Evolutionary conservation across 1,140 invertebrate species (phyloP), one percentile per base, ranked within the genome.

Genomic region (Rhagoletis pomonella): DNA sequence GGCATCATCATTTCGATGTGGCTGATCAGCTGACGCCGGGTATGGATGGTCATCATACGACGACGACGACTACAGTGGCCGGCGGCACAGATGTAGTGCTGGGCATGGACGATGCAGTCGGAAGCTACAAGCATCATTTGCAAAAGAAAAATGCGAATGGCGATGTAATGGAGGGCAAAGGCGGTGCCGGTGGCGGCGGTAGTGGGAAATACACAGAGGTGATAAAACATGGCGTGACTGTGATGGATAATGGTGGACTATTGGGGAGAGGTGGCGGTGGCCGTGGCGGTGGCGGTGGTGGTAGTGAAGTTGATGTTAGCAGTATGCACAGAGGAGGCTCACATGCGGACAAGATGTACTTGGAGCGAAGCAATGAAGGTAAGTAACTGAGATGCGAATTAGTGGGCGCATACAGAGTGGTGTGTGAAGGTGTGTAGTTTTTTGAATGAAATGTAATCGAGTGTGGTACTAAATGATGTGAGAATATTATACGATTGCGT

Each of bases 291-390:
- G 44, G 86, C n/a, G 29, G 65, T n/a, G 85, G 65, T 14, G 85
- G 87, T 47, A 9, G 42, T 39, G 47, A 60, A 29, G 10, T 42
- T 29, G 69, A 64, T 29, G 86, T 69, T 67, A 81, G 39, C 12
- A 58, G 59, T 47, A 64, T 81, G 55, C 67, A 64, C 73, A 84
- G 59, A 60, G 29, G 58, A 81, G 87, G 81, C 59, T 44, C 62
- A 62, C 77, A 87, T 86, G 67, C 88, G 85, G 88, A 89, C 60
- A 88, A 89, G 58, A 85, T 77, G 7, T 89, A 88, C 81, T 88
- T 89, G 85, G 89, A 89, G 89, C 88, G 86, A 87, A 88, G 87
- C 64, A 89, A 60, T 88, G 88, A 89, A 88, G 89, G 88, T 89
- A 87, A 88, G 87, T 84, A 12, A 58, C 10, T 14, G 62, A 42